These are phyloP conservation scores for Tenebrosternarchus preto DNA, from an alignment of 2,113 vertebrate species.

Conservation along the genomic window DNA sequence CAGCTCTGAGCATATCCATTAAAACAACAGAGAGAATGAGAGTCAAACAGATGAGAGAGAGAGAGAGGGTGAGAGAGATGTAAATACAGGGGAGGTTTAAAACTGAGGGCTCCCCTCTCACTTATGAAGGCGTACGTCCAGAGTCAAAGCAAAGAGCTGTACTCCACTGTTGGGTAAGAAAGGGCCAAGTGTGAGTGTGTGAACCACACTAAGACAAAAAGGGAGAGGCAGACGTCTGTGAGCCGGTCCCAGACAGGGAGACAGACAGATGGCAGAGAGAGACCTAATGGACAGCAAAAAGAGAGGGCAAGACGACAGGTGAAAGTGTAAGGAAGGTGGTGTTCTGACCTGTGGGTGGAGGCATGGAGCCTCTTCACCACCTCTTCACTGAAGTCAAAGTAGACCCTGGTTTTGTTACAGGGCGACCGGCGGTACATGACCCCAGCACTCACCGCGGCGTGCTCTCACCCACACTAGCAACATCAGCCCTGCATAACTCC, in stretches of 20 bases:
- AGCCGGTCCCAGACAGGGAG: neutral
- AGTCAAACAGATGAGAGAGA: neutral
- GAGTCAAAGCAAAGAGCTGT: neutral
- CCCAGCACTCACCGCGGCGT: conserved; percentile 54
- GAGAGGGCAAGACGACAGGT: neutral
- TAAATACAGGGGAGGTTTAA: neutral
- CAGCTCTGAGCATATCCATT: neutral
- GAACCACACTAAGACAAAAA: neutral
- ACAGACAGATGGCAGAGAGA: neutral
- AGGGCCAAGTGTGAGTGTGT: neutral
- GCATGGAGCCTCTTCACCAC: conserved; percentile 74
- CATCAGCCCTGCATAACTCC: conserved; percentile 36
- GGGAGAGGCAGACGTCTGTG: neutral
- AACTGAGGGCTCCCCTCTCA: neutral
- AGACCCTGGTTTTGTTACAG: conserved; percentile 75
- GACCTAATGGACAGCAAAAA: no score
- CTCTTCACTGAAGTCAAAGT: conserved; percentile 82
- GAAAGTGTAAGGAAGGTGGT: neutral
- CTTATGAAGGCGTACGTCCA: neutral
- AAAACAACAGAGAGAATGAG: neutral
- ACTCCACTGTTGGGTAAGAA: neutral
- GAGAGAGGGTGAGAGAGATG: neutral
- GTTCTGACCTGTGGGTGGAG: conserved; percentile 71
- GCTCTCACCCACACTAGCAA: conserved; percentile 5
- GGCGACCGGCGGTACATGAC: conserved; percentile 78